Base-by-base conservation (phyloP, 2,797 vertebrate species). In the Silurus aristotelis region DNA sequence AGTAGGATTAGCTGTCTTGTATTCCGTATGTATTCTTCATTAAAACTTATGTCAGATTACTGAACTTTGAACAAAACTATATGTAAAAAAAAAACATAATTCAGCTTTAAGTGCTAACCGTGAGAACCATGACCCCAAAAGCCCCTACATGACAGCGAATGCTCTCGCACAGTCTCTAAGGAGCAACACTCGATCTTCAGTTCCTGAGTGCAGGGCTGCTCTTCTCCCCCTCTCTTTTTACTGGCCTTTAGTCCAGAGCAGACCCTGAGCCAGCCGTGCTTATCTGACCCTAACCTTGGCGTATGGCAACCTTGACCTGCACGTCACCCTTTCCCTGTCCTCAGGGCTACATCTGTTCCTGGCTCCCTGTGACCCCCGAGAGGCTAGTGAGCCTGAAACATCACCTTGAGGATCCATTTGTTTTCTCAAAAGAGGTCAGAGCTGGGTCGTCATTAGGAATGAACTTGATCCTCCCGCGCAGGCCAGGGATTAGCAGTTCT, bases 201-300 rank as follows among this genome's bases (percentile, higher is more conserved):
- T 93, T 93, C 91, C 91, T 87, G 91, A 92, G 90, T 76, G 71
- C 25, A 85, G 66, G 71, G 82, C 58, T 25, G 82, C 63, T 75
- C 61, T 83, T 83, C 80, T 84, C 82, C 77, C 86, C 84, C 91
- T 91, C 91, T 93, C 93, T 91, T 89, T 75, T 89, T 75, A 92
- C 92, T 93, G 93, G 92, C 94, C 92, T 83, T 91, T 92, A 94
- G 95, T 93, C 93, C 93, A 91, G 93, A 88, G 93, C 92, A 92
- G 93, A 94, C 93, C 93, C 89, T 72, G 83, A 94, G 93, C 92
- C 94, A 94, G 93, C 92, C 90, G 86, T 93, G 95, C 94, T 96
- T 95, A 96, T 95, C 94, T 96, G 95, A 95, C 95, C 95, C 95
- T 95, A 94, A 95, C 95, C 94, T 95, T 96, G 95, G 95, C 95